phyloP scores from a whole-genome alignment of 2,797 vertebrate species.

The Pseudochirops corinnae region DNA sequence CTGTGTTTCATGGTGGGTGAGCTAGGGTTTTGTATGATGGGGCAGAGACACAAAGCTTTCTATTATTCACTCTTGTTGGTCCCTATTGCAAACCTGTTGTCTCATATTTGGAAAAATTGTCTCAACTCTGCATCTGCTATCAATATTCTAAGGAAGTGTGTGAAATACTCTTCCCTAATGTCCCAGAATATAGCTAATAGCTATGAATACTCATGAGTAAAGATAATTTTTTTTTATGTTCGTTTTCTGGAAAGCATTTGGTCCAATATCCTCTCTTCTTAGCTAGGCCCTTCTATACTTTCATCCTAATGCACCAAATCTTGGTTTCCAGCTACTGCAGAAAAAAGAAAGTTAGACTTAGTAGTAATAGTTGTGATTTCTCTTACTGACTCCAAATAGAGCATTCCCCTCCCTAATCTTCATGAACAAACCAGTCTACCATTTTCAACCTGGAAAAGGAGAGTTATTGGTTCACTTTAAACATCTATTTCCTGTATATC shows the following conservation, averaged over 20 bases:
- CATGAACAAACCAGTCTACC: constrained; percentile 34
- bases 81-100: background rate
- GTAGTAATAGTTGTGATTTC: background rate
- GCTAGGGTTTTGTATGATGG: background rate
- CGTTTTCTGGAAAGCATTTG: constrained; percentile 4
- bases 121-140: background rate
- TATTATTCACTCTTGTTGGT: background rate
- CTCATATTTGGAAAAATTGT: constrained; percentile 1
- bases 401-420: constrained; percentile 43
- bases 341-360: background rate
- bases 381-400: constrained; percentile 21
- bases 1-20: background rate
- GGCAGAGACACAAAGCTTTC: background rate
- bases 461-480: constrained; percentile 59
- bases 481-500: constrained; percentile 54
- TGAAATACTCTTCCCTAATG: constrained; percentile 21
- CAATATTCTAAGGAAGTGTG: constrained; percentile 4
- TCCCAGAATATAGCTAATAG: constrained; percentile 22
- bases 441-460: constrained; percentile 47
- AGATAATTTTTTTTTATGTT: background rate
- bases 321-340: background rate
- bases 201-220: constrained; percentile 31
- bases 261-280: background rate
- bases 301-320: background rate
- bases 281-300: background rate